Conservation (phyloP, 1,140 invertebrate genomes). For the Tetramorium simillimum region DNA sequence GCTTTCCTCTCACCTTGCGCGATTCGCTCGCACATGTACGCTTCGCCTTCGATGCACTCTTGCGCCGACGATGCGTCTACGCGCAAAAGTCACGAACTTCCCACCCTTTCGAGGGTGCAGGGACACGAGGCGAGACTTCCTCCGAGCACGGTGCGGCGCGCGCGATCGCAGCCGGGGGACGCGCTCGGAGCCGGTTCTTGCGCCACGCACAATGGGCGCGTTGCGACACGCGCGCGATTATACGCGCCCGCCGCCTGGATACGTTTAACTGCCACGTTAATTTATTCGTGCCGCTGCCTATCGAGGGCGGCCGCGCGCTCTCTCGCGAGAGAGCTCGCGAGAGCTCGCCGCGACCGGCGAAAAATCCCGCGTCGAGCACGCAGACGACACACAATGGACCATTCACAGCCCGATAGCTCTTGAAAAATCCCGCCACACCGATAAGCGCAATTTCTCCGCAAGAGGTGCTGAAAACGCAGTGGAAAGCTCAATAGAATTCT, state of each 20-base stretch:
- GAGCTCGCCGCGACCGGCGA: slow-evolving; percentile 71
- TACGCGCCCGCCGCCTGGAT: slow-evolving; percentile 73
- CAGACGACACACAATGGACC: slow-evolving; percentile 76
- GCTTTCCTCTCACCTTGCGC: slow-evolving; percentile 43
- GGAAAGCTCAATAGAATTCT: neutral
- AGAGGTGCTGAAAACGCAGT: neutral
- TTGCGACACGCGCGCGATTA: slow-evolving; percentile 81
- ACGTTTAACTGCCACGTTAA: slow-evolving; percentile 81
- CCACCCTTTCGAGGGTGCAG: slow-evolving; percentile 76
- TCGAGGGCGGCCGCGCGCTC: slow-evolving; percentile 76
- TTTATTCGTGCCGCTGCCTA: slow-evolving; percentile 82
- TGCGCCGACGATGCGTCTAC: slow-evolving; percentile 41
- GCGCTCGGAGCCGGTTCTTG: slow-evolving; percentile 70
- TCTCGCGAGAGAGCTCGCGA: slow-evolving; percentile 77
- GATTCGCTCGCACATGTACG: neutral
- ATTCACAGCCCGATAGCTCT: slow-evolving; percentile 69
- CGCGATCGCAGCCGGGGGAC: slow-evolving; percentile 46
- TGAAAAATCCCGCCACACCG: slow-evolving; percentile 14
- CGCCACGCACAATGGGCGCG: slow-evolving; percentile 81
- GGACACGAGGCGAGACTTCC: slow-evolving; percentile 72
- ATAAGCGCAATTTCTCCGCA: slow-evolving; percentile 46
- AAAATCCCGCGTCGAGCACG: slow-evolving; percentile 71
- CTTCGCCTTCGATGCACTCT: slow-evolving; percentile 5
- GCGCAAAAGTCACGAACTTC: slow-evolving; percentile 68
- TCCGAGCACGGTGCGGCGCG: slow-evolving; percentile 39